Conservation (phyloP, 2,797 vertebrate genomes). For the Urosaurus nigricauda region DNA sequence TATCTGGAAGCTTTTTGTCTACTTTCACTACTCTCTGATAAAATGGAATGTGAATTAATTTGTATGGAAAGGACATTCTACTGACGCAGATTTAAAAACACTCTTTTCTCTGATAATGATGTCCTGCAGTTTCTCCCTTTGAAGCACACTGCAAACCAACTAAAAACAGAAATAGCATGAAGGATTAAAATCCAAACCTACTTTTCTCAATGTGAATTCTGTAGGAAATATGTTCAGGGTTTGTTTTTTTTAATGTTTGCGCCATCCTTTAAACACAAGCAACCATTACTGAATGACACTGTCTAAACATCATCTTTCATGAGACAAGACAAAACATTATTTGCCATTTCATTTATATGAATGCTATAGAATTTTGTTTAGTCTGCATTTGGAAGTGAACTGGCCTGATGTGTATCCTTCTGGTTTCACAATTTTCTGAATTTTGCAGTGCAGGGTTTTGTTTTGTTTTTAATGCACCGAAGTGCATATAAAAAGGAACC, state of each 20-base stretch:
- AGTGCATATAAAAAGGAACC: background rate
- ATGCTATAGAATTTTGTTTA: background rate
- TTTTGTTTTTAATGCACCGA: background rate
- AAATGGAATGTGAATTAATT: conserved; percentile 12
- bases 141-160: background rate
- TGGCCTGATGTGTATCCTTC: background rate
- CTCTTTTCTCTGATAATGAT: conserved; percentile 9
- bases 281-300: background rate
- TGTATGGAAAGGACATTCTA: conserved; percentile 10
- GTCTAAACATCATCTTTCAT: background rate
- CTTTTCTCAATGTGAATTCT: background rate
- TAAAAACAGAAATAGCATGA: background rate
- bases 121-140: background rate
- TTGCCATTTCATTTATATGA: background rate
- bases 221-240: background rate
- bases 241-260: too few species aligned
- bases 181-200: background rate
- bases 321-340: background rate
- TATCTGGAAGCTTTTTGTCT: background rate
- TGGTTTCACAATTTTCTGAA: background rate
- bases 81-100: background rate
- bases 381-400: background rate
- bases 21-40: conserved; percentile 6
- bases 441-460: background rate
- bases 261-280: background rate